Percentiles rank a stretch among this genome's conserved stretches.
Conservation (phyloP, 2,888 invertebrate genomes). For the Pseudeuparius sepicola region DNA sequence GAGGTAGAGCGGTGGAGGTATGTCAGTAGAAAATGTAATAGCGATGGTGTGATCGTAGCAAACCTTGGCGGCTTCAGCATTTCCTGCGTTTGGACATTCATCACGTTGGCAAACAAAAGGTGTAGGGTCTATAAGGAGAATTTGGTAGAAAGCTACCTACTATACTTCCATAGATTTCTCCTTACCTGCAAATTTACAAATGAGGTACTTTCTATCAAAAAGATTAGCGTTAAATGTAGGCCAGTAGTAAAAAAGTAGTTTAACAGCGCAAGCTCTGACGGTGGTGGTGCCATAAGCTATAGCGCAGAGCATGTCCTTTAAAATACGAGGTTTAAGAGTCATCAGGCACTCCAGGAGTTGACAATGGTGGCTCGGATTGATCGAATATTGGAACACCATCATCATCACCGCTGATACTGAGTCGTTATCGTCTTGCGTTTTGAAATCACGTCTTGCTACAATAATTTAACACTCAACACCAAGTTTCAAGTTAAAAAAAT, state of each 20-base stretch:
- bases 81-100: conserved; percentile 79
- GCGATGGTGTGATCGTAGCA: conserved; percentile 90
- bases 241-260: conserved; percentile 98
- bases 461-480: conserved; percentile 14
- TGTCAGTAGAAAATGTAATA: conserved; percentile 74
- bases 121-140: conserved; percentile 45
- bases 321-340: conserved; percentile 83
- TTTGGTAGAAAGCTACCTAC: conserved; percentile 1
- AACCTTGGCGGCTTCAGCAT: conserved; percentile 83
- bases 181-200: conserved; percentile 79
- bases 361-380: conserved; percentile 91
- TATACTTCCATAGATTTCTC: conserved; percentile 16
- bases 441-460: conserved; percentile 47
- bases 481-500: too few relatives aligned
- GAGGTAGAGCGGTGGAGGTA: conserved; percentile 88
- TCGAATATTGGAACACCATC: conserved; percentile 95
- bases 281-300: conserved; percentile 94
- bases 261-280: conserved; percentile 90
- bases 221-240: conserved; percentile 92
- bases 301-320: conserved; percentile 88
- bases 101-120: conserved; percentile 85
- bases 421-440: conserved; percentile 69
- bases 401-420: conserved; percentile 89
- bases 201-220: conserved; percentile 78
- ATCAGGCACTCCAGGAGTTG: conserved; percentile 93